Percentiles rank a stretch among this genome's conserved stretches.
Evolutionary conservation across 2,888 invertebrate genomes (phyloP).

Genomic region (Limnephilus rhombicus): DNA sequence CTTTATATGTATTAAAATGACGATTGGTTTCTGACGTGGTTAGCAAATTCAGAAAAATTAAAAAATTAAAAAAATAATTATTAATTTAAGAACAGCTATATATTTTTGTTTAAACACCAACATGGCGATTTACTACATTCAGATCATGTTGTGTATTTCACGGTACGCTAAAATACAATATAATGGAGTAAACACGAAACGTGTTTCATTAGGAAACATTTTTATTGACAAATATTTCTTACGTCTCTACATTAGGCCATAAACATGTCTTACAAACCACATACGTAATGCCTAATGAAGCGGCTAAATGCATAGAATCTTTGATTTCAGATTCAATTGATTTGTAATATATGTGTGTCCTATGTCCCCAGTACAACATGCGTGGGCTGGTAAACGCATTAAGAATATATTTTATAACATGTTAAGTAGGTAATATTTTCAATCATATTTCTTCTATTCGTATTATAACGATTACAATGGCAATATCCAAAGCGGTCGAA

Average conservation of each 20-base stretch:
- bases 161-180: background rate
- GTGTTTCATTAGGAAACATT: background rate
- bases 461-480: slow-evolving; percentile 38
- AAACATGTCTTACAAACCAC: slow-evolving; percentile 18
- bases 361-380: slow-evolving; percentile 11
- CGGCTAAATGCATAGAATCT: slow-evolving; percentile 22
- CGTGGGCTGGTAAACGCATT: slow-evolving; percentile 39
- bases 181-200: background rate
- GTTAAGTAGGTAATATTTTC: slow-evolving; percentile 52
- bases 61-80: too few species aligned
- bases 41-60: too few species aligned
- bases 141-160: background rate
- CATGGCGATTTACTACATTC: background rate
- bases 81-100: too few species aligned
- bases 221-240: background rate
- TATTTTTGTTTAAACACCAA: too few species aligned
- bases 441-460: slow-evolving; percentile 49
- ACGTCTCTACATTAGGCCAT: background rate
- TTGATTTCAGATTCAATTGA: slow-evolving; percentile 44
- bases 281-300: slow-evolving; percentile 19
- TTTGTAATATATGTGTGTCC: background rate
- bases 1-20: too few species aligned
- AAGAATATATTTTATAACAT: slow-evolving; percentile 52
- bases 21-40: too few species aligned
- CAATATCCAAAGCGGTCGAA: slow-evolving; percentile 31